Base-by-base conservation (phyloP, 2,888 invertebrate genomes). In the Adela reaumurella region DNA sequence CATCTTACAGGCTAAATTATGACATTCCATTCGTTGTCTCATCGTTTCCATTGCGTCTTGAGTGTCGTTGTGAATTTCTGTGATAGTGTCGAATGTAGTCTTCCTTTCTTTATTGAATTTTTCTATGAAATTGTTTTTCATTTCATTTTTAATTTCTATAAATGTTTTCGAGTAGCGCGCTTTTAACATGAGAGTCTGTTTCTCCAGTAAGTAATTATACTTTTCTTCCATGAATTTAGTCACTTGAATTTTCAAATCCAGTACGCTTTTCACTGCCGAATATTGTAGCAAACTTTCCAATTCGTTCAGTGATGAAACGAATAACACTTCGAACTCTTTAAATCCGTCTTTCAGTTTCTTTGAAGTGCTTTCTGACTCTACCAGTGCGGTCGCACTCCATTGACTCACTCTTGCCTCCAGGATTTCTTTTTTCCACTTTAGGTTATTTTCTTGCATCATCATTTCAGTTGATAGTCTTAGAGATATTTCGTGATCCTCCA, bases 1-100 rank as follows among this genome's bases (percentile, higher is more conserved):
- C 6, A 72, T 61, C 60, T 71, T 68, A 59, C 77, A 76, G 6
- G 77, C 77, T n/a, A 19, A 19, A 43, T 43, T 43, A 17, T 19
- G 18, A 19, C 17, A 43, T 16, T 16, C 43, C 19, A 43, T 17
- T 43, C n/a, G 43, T 11, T 43, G 17, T 16, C 43, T 17, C 6
- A 43, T 17, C 11, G 10, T 16, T 5, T 43, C 19, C 17, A 3
- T 6, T 11, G 43, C 43, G 4, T 43, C 17, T 43, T 11, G 18
- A 10, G 10, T 19, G 4, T 17, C 43, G 3, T 16, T 43, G 17
- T 43, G 17, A 3, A 43, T 43, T 16, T 17, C 10, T 19, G 10
- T 17, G 17, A 43, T 16, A 6, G 6, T 17, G 10, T 43, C n/a
- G 4, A 17, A 5, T 10, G n/a, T 19, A 3, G 8, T 19, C 17